Evolutionary conservation across 2,113 vertebrate genomes (phyloP).

Genomic region (Plecturocebus donacophilus): DNA sequence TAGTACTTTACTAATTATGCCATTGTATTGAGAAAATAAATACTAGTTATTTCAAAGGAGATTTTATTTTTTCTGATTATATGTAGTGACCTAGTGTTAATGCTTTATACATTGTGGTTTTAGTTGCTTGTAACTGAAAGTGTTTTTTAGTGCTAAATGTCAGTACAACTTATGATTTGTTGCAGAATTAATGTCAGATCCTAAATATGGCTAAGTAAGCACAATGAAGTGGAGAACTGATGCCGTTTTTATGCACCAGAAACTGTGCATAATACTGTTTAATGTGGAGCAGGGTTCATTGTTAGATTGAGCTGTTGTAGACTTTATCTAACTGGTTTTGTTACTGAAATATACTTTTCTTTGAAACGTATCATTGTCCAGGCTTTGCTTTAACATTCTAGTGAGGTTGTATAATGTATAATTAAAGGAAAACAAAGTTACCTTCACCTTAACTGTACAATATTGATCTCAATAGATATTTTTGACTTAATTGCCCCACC

Average conservation of each 20-base stretch:
- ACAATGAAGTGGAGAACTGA: background rate
- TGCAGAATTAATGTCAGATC: background rate
- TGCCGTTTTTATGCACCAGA: background rate
- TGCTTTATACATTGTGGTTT: background rate
- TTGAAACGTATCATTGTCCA: background rate
- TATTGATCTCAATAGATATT: background rate
- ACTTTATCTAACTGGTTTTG: background rate
- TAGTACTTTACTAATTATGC: background rate
- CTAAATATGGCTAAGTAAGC: background rate
- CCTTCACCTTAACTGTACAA: background rate
- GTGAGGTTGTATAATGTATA: background rate
- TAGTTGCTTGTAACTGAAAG: background rate
- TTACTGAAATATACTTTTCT: background rate
- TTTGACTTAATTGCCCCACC: background rate
- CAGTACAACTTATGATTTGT: background rate
- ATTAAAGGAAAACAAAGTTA: background rate
- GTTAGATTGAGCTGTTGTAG: background rate
- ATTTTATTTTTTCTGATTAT: slow-evolving; percentile 35
- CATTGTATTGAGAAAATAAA: background rate
- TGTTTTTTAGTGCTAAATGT: background rate
- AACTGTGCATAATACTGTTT: background rate
- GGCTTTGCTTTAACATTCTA: background rate
- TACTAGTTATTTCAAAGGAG: background rate
- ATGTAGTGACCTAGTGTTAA: background rate
- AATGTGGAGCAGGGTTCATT: background rate